Evolutionary conservation across 2,113 vertebrate genomes (phyloP).

Genomic region (Dinomys branickii): DNA sequence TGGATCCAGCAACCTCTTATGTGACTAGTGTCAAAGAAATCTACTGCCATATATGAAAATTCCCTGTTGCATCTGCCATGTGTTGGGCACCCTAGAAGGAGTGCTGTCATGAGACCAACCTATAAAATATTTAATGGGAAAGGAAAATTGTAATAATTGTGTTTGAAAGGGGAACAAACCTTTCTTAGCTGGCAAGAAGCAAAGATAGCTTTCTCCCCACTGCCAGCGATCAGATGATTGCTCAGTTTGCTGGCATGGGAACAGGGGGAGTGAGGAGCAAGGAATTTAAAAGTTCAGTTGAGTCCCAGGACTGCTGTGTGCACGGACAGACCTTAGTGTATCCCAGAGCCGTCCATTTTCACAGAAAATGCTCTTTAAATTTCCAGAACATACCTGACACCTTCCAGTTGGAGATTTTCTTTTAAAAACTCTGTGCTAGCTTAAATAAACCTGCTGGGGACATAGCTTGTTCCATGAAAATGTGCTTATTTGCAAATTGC

Average conservation of each 20-base stretch:
- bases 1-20: background rate
- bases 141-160: conserved; percentile 31
- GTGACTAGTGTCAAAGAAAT: background rate
- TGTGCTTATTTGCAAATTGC: background rate
- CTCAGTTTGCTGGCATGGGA: conserved; percentile 39
- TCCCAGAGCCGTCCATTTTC: background rate
- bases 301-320: background rate
- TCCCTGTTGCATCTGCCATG: background rate
- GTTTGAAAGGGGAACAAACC: conserved; percentile 64
- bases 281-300: conserved; percentile 25
- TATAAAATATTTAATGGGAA: conserved; percentile 70
- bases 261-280: background rate
- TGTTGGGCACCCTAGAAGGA: background rate
- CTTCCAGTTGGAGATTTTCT: background rate
- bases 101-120: background rate
- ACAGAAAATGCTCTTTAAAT: conserved; percentile 10
- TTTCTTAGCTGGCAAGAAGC: conserved; percentile 42
- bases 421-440: background rate
- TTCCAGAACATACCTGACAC: background rate
- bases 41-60: background rate
- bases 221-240: conserved; percentile 16
- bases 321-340: background rate
- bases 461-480: background rate
- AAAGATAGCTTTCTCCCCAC: conserved; percentile 23
- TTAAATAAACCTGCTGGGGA: conserved; percentile 12